phyloP scores from a whole-genome alignment of 1,140 invertebrate genomes.

The Myzus persicae region DNA sequence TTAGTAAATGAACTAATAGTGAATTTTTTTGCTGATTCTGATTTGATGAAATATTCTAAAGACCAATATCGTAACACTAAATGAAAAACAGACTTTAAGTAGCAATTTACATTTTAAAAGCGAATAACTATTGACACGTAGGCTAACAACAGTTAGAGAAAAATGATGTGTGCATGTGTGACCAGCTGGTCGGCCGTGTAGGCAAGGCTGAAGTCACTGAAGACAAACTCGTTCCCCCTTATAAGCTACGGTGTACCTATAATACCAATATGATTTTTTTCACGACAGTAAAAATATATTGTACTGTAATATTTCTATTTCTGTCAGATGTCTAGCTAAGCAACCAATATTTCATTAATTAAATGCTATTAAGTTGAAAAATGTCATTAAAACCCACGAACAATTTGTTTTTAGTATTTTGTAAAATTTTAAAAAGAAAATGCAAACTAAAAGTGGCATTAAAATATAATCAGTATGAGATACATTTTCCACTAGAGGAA shows the following conservation, averaged over 20 bases:
- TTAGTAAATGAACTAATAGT: neutral
- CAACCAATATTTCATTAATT: neutral
- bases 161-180: neutral
- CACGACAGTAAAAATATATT: neutral
- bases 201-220: neutral
- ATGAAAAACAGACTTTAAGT: neutral
- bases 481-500: too few species aligned
- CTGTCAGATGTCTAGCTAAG: neutral
- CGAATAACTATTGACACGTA: neutral
- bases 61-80: neutral
- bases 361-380: too few species aligned
- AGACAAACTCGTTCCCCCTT: neutral
- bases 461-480: neutral
- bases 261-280: neutral
- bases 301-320: neutral
- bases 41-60: neutral
- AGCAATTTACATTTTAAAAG: neutral
- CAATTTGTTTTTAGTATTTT: neutral
- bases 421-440: neutral
- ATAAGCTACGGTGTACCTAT: neutral
- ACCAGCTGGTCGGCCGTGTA: too few species aligned
- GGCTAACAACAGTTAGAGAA: neutral
- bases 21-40: neutral
- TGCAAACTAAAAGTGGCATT: neutral
- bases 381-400: too few species aligned